Conservation (phyloP, 2,888 invertebrate species). For the Leuctra nigra region DNA sequence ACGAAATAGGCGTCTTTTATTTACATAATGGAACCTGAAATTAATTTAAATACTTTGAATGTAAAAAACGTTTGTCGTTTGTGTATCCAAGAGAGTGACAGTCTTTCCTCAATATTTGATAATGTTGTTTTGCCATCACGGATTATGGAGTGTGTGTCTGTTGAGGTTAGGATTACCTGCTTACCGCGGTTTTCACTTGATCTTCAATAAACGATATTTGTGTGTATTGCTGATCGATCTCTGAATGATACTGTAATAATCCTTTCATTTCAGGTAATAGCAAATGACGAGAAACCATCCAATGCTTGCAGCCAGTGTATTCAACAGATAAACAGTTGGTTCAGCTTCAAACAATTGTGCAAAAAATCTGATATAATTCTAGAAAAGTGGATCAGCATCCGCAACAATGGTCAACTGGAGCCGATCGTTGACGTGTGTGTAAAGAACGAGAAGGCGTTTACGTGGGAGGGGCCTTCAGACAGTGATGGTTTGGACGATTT, state of each 20-base stretch:
- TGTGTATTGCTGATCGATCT: no score
- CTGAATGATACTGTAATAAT: no score
- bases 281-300: neutral
- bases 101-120: neutral
- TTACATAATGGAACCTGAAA: neutral
- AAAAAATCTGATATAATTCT: slow-evolving; percentile 5
- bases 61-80: neutral
- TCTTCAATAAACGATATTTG: neutral
- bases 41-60: neutral
- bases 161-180: slow-evolving; percentile 3
- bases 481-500: neutral
- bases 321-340: slow-evolving; percentile 1
- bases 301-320: neutral
- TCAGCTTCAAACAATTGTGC: slow-evolving; percentile 3
- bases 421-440: neutral
- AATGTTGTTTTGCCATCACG: neutral
- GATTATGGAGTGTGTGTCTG: slow-evolving; percentile 8
- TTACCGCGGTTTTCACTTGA: neutral
- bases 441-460: neutral
- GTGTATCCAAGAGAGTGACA: neutral
- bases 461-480: neutral
- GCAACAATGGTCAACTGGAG: neutral
- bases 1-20: no score
- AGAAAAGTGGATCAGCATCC: neutral
- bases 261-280: neutral